Base-by-base conservation (phyloP, 2,113 vertebrate species). In the Saccopteryx bilineata region DNA sequence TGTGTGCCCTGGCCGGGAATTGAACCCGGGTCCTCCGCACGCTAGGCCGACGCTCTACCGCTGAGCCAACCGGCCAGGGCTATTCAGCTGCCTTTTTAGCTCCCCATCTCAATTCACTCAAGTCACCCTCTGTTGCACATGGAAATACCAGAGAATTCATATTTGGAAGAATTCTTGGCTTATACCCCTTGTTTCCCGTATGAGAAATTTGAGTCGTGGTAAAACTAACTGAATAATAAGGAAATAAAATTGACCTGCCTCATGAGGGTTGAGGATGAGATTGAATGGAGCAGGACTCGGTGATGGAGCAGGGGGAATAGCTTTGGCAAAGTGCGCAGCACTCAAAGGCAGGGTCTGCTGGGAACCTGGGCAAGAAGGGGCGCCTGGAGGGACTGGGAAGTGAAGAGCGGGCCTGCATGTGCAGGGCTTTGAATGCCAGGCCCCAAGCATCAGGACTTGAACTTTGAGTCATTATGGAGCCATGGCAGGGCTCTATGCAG, bases 161-260 rank as follows among this genome's bases (percentile, higher is more conserved):
- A 81, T 21, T 71, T 87, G 58, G 85, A 75, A 52, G 4, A 61
- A 28, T 76, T 69, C 58, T 79, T 69, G 13, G 33, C 50, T 87
- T 12, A 24, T 12, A 24, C n/a, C 74, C 19, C n/a, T n/a, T 48
- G 5, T 33, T 85, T 66, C 72, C 79, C 46, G n/a, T 19, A 7
- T 26, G 52, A 96, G 78, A 86, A 72, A 60, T 31, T 15, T 93
- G 46, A 93, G 80, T 65, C 74, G 24, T 17, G 33, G n/a, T 60
- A 74, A 65, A 72, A 31, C 54, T 81, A 89, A 80, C 48, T 65
- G 71, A 84, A 28, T 48, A 50, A 26, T 60, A 66, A 86, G 54
- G 56, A 46, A 68, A 31, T 80, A 18, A 71, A 56, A 19, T 17
- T 7, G 58, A 33, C 75, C 86, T 58, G 21, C 74, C 28, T 50